phyloP scores from a whole-genome alignment of 2,797 vertebrate genomes.

The Darevskia nairensis region DNA sequence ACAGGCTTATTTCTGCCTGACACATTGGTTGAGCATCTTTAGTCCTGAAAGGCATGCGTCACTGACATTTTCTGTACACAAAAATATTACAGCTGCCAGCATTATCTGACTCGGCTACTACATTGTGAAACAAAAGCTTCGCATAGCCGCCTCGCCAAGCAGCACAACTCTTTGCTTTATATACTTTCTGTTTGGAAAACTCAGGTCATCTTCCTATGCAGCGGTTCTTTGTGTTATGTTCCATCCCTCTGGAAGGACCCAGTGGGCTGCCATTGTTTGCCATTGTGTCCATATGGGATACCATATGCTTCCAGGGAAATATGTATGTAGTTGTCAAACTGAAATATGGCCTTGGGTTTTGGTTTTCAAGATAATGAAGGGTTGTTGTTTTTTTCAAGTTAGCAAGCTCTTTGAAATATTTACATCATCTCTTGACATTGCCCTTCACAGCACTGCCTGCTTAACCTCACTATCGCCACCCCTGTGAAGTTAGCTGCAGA shows the following conservation, averaged over 20 bases:
- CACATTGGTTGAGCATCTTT: background rate
- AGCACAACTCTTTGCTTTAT: background rate
- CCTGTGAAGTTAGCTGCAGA: background rate
- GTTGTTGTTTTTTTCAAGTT: rapidly evolving
- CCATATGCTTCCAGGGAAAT: slow-evolving; percentile 1
- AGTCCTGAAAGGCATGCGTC: slow-evolving; percentile 20
- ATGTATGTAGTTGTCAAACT: background rate
- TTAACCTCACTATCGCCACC: background rate
- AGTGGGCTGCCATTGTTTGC: background rate
- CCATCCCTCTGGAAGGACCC: background rate
- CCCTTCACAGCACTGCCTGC: no score
- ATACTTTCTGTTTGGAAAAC: background rate
- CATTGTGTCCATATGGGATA: background rate
- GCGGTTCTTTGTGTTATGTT: background rate
- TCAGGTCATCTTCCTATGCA: background rate
- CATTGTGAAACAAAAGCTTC: background rate
- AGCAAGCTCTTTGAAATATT: background rate
- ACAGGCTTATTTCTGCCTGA: slow-evolving; percentile 20
- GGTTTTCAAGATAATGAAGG: background rate
- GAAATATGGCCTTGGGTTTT: background rate
- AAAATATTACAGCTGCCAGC: background rate
- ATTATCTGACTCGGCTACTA: background rate
- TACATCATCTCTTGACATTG: background rate
- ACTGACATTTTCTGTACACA: background rate
- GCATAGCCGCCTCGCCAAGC: background rate